A percentile compares a stretch with the other conserved stretches of the same genome.
Evolutionary conservation across 2,888 invertebrate genomes (phyloP).

Genomic region (Hololepta plana): DNA sequence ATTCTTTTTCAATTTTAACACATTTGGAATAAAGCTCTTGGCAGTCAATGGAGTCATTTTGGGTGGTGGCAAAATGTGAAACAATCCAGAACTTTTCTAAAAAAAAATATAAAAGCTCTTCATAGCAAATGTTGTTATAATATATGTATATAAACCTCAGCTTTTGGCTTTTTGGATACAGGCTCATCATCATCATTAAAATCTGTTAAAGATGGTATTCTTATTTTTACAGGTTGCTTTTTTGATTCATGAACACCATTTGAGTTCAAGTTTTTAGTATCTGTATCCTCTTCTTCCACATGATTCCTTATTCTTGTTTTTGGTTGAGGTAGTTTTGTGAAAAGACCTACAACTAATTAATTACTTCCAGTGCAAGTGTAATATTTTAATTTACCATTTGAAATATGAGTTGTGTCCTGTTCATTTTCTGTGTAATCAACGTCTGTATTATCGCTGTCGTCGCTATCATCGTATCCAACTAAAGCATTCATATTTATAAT

Average conservation of each 20-base stretch:
- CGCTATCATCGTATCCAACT: conserved; percentile 40
- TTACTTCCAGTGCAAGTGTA: too few species aligned
- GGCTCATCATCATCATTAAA: conserved; percentile 37
- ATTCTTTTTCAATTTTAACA: conserved; percentile 26
- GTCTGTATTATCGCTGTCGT: conserved; percentile 25
- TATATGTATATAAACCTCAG: conserved; percentile 14
- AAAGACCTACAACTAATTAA: too few species aligned
- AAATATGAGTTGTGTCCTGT: neutral
- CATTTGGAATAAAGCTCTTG: conserved; percentile 28
- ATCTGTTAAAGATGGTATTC: conserved; percentile 47
- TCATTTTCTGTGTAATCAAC: conserved; percentile 1
- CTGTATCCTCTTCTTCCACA: conserved; percentile 37
- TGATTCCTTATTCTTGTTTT: conserved; percentile 39
- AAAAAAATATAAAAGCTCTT: conserved; percentile 14
- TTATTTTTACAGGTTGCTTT: conserved; percentile 36
- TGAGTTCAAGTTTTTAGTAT: conserved; percentile 14
- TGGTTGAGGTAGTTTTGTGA: conserved; percentile 32
- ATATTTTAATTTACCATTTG: too few species aligned
- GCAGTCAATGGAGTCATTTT: conserved; percentile 26
- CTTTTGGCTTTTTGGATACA: conserved; percentile 29
- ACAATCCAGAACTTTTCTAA: conserved; percentile 45
- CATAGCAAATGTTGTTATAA: conserved; percentile 2
- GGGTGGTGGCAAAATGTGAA: conserved; percentile 53
- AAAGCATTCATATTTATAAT: too few species aligned
- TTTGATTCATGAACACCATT: too few species aligned